Conservation (phyloP, 2,888 invertebrate species). For the Erebia palarica region DNA sequence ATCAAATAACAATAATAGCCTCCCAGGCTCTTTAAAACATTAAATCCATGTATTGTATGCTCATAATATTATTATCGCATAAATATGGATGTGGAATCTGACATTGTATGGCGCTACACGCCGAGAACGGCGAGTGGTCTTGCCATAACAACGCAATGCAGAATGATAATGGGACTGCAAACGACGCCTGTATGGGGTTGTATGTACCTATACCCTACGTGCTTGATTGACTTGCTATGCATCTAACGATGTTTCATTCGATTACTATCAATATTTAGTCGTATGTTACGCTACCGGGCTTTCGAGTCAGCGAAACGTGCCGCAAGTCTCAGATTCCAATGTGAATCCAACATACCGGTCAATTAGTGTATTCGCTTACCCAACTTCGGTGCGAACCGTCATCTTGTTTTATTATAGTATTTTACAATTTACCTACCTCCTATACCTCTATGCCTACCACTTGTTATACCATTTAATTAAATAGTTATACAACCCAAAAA, state of each 20-base stretch:
- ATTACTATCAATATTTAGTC: slow-evolving; percentile 1
- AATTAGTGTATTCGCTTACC: no score
- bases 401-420: no score
- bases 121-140: slow-evolving; percentile 37
- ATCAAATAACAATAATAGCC: not conserved
- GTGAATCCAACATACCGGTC: no score
- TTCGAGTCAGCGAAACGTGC: no score
- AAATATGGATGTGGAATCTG: slow-evolving; percentile 37
- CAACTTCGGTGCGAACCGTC: no score
- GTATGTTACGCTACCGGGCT: no score
- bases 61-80: slow-evolving; percentile 22
- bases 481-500: no score
- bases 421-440: no score
- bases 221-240: slow-evolving; percentile 29
- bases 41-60: slow-evolving; percentile 8
- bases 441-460: no score
- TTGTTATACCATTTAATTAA: no score
- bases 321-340: no score
- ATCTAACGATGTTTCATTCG: slow-evolving; percentile 33
- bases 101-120: slow-evolving; percentile 37
- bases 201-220: slow-evolving; percentile 18
- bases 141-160: slow-evolving; percentile 37
- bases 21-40: not conserved
- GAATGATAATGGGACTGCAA: slow-evolving; percentile 34
- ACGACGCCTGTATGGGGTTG: slow-evolving; percentile 19